Conservation (phyloP, 2,113 vertebrate genomes). For the Esox niger region DNA sequence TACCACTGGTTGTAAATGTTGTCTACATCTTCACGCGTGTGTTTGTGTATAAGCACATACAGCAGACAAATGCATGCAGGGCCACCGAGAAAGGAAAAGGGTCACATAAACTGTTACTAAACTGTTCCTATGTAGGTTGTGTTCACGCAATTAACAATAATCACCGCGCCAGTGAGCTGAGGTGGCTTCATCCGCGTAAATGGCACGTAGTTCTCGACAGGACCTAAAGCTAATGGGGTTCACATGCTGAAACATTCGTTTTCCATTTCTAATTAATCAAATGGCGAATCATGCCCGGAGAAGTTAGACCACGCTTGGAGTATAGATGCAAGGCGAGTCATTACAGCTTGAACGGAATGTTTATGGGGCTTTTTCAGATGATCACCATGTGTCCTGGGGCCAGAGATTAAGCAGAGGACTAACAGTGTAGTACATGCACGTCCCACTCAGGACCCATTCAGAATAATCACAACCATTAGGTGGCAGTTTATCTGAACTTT, state of each 20-base stretch:
- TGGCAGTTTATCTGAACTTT: slow-evolving; percentile 52
- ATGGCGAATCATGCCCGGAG: slow-evolving; percentile 29
- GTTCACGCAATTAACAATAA: not conserved
- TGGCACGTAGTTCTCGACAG: slow-evolving; percentile 9
- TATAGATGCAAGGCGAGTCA: not conserved
- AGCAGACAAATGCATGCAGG: slow-evolving; percentile 54
- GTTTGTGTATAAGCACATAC: slow-evolving; percentile 38
- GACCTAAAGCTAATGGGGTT: slow-evolving; percentile 32
- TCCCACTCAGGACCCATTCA: slow-evolving; percentile 14
- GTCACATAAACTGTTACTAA: not conserved
- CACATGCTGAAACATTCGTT: slow-evolving; percentile 22
- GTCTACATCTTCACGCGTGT: slow-evolving; percentile 49
- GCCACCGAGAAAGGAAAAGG: slow-evolving; percentile 48
- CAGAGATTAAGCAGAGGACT: not conserved
- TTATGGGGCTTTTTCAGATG: slow-evolving; percentile 32
- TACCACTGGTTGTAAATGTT: slow-evolving; percentile 44
- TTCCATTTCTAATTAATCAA: slow-evolving; percentile 9
- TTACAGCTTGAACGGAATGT: slow-evolving; percentile 31
- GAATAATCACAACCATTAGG: slow-evolving; percentile 23
- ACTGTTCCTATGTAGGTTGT: not conserved
- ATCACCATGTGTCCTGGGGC: slow-evolving; percentile 40
- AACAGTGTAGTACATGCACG: no score
- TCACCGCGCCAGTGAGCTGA: not conserved
- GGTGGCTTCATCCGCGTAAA: not conserved
- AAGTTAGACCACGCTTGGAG: slow-evolving; percentile 20